Percentiles rank a stretch among this genome's conserved stretches.
Conservation (phyloP, 2,888 invertebrate genomes). For the Aphodius sticticus region DNA sequence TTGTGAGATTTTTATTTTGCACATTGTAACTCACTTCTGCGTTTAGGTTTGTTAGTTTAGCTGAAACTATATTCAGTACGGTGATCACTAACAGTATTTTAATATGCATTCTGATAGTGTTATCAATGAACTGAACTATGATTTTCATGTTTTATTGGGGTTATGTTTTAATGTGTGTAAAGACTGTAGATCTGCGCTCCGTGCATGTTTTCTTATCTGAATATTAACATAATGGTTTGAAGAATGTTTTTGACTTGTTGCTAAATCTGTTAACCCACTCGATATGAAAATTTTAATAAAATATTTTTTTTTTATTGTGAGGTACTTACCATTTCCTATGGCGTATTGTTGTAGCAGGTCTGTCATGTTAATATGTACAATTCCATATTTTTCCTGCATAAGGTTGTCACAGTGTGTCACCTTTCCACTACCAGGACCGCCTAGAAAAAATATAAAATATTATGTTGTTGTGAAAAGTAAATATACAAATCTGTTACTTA, state of each 20-base stretch:
- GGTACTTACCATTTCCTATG: slow-evolving; percentile 79
- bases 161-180: not conserved
- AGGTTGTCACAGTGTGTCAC: slow-evolving; percentile 96
- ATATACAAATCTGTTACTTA: too few species aligned
- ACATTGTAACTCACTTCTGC: too few species aligned
- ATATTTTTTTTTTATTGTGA: slow-evolving; percentile 12
- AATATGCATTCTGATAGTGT: not conserved
- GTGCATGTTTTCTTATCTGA: too few species aligned
- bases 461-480: too few species aligned
- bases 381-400: slow-evolving; percentile 84
- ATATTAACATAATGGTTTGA: not conserved
- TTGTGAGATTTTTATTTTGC: not conserved
- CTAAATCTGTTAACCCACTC: slow-evolving; percentile 10
- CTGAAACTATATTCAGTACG: not conserved
- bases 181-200: too few species aligned
- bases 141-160: not conserved
- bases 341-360: slow-evolving; percentile 89
- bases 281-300: not conserved
- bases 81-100: not conserved
- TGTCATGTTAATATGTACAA: slow-evolving; percentile 91
- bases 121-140: not conserved
- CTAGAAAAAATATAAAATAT: slow-evolving; percentile 62
- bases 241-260: slow-evolving; percentile 1
- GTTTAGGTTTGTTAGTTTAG: not conserved
- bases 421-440: slow-evolving; percentile 97